Evolutionary conservation across 1,140 invertebrate species (phyloP), one percentile per base, ranked within the genome.

Genomic region (Chrysomallon squamiferum): DNA sequence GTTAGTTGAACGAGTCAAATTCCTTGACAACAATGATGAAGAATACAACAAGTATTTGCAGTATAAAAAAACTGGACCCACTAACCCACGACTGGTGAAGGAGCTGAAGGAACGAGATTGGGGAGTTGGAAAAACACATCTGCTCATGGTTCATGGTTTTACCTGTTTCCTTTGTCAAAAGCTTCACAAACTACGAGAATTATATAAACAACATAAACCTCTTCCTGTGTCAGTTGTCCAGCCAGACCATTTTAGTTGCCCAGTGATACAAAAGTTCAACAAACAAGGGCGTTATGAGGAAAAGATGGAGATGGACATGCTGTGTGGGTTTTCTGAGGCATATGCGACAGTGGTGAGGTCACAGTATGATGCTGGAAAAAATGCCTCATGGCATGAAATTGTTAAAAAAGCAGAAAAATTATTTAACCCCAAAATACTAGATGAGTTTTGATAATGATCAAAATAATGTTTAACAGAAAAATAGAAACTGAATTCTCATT

Each of bases 51-150:
- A 72, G 50, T 81, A 75, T 56, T 59, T 81, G 20, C 35, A 68
- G 9, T 74, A 63, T 65, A 79, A 79, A 68, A 71, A 50, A 64
- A 41, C 38, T 11, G 66, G 62, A 27, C 64, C 75, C 20, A 73
- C 59, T 56, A 78, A 78, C 60, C 35, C 30, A 32, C 68, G 47
- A 25, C 18, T 79, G 56, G 25, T 74, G 88, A 35, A 86, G 7
- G 77, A 86, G 52, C 80, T 89, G 67, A 76, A 78, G 57, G 56
- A 74, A 27, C 86, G 87, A 63, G 60, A 71, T 15, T 86, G 83
- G 79, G 82, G 81, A 32, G 15, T 1, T 3, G 50, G 50, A 18
- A 54, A 54, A 54, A 1, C 2, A 18, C 9, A 27, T 22, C 15
- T 13, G 15, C 5, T 27, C 15, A 20, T 54, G 15, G n/a, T n/a